These are phyloP conservation scores for Eleginops maclovinus DNA, from an alignment of 2,113 vertebrate species.

Conservation along the genomic window DNA sequence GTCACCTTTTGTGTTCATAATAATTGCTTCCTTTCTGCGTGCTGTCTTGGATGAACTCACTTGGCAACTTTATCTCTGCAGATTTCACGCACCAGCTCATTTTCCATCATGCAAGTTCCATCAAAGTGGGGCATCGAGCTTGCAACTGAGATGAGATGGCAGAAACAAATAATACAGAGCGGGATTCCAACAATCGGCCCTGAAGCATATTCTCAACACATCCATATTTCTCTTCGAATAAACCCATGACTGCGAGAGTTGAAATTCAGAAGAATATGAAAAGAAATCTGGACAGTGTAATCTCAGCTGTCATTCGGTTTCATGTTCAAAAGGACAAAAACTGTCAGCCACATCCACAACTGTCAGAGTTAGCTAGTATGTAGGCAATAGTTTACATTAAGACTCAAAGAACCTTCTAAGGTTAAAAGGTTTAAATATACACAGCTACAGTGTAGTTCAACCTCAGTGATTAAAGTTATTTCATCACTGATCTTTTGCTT, in stretches of 20 bases:
- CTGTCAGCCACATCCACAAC: background rate
- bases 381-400: background rate
- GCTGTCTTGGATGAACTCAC: conserved; percentile 21
- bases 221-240: background rate
- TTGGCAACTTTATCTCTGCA: conserved; percentile 27
- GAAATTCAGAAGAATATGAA: background rate
- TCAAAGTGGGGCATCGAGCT: conserved; percentile 19
- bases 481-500: too few species aligned
- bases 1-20: conserved; percentile 12
- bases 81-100: conserved; percentile 48
- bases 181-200: background rate
- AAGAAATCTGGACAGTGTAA: background rate
- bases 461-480: too few species aligned
- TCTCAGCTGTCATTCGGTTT: background rate
- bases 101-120: conserved; percentile 39
- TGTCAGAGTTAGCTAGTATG: background rate
- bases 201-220: conserved; percentile 10
- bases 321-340: background rate
- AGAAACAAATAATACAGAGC: background rate
- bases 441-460: too few species aligned
- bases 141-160: conserved; percentile 8
- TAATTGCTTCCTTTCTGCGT: conserved; percentile 28
- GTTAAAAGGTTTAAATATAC: background rate
- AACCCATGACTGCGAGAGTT: background rate
- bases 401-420: background rate